A percentile compares a stretch with the other conserved stretches of the same genome.
These are phyloP conservation scores for Drosophila monieri DNA, from an alignment of 2,888 invertebrate species.

Conservation along the genomic window DNA sequence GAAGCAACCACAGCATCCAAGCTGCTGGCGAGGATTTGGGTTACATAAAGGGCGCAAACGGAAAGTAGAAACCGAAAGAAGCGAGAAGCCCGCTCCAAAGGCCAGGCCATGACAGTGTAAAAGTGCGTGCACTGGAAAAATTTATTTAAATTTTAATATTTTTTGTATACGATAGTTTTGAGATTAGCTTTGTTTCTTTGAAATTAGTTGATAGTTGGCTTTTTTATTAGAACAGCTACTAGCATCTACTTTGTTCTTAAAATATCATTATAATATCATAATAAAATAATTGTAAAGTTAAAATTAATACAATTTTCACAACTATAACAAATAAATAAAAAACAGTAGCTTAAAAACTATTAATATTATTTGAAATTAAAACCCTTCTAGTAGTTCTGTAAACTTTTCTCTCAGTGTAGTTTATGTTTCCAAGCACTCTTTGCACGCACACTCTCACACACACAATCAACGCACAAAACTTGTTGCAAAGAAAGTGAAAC, in stretches of 20 bases:
- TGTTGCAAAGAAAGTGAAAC: constrained; percentile 81
- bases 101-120: constrained; percentile 13
- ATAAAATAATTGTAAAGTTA: too few species aligned
- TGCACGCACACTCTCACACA: constrained; percentile 14
- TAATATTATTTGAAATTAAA: too few species aligned
- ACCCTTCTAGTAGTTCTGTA: neutral
- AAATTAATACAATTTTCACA: too few species aligned
- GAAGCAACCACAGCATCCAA: constrained; percentile 38
- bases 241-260: too few species aligned
- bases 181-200: too few species aligned
- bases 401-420: constrained; percentile 2
- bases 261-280: too few species aligned
- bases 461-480: constrained; percentile 56
- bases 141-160: too few species aligned
- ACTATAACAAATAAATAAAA: too few species aligned
- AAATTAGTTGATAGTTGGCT: too few species aligned
- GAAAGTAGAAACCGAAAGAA: constrained; percentile 72
- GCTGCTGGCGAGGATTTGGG: constrained; percentile 66
- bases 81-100: constrained; percentile 29
- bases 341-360: too few species aligned
- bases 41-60: constrained; percentile 80
- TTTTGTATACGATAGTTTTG: too few species aligned
- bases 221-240: too few species aligned
- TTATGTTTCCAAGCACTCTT: constrained; percentile 20
- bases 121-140: constrained; percentile 6